Conservation (phyloP, 1,140 invertebrate species). For the Panagrolaimus sp. region DNA sequence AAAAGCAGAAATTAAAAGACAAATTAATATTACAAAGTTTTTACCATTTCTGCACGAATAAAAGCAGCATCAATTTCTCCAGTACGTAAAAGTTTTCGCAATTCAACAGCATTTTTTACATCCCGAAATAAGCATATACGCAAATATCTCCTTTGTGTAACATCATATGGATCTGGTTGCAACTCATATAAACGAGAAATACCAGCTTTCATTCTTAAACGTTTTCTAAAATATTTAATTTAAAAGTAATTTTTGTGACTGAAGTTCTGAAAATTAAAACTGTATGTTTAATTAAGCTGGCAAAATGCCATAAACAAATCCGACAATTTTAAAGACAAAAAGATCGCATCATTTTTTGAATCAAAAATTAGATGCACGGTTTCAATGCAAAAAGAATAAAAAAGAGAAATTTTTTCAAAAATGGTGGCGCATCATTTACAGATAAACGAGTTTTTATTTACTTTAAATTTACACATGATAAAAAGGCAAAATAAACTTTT, state of each 20-base stretch:
- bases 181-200: constrained; percentile 48
- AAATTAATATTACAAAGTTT: not conserved
- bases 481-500: no score
- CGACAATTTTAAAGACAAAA: no score
- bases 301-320: no score
- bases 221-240: constrained; percentile 5
- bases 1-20: not conserved
- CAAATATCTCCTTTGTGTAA: constrained; percentile 40
- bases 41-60: constrained; percentile 53
- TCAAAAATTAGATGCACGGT: no score
- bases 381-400: no score
- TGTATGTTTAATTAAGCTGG: no score
- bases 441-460: no score
- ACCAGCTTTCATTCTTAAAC: constrained; percentile 35
- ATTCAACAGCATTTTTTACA: constrained; percentile 53
- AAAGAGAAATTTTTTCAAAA: no score
- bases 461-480: no score
- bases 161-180: constrained; percentile 53
- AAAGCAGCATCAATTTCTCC: constrained; percentile 53
- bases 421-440: no score
- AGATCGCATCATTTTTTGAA: no score
- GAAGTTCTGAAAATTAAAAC: no score
- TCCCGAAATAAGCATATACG: constrained; percentile 47
- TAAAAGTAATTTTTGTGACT: not conserved
- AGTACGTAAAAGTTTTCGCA: constrained; percentile 40